Base-by-base conservation (phyloP, 2,888 invertebrate genomes). In the Tachina lurida region DNA sequence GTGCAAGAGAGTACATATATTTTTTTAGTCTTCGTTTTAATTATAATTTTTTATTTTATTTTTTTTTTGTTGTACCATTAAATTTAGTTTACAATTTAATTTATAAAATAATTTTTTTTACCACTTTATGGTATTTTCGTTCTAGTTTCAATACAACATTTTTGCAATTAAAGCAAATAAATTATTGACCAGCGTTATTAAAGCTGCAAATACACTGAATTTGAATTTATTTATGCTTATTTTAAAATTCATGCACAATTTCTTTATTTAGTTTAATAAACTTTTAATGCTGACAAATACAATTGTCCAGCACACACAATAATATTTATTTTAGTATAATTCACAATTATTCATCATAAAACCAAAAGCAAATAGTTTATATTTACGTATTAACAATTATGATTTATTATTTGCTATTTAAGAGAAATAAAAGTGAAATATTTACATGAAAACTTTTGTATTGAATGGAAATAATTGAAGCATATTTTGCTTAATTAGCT, bases 401-500 rank as follows among this genome's bases (percentile, higher is more conserved):
- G 56, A 54, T 43, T 71, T 56, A 71, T 71, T 70, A 22, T 70
- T 56, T 19, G 56, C n/a, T 43, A 15, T 19, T 49, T 49, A 10
- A 17, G 15, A 15, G 39, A 10, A 49, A 67, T 5, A 67, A 31
- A 49, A 1, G 7, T 1, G 3, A 31, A 22, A 22, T 31, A 62
- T 43, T 15, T 19, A 31, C n/a, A 39, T 52, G 41, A 17, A 43
- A 52, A 41, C 8, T 9, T 31, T 7, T 70, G 39, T 15, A 45
- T 43, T 65, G 52, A 31, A 31, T 31, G 31, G 31, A 31, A 9
- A 13, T 63, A 43, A 43, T 63, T 63, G 31, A 31, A 43, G 43
- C 43, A 12, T 3, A 54, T 70, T 56, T 70, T 56, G 41, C 56
- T 56, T 56, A 70, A 70, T 70, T 56, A 70, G 56, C 41, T 56